A percentile compares a stretch with the other conserved stretches of the same genome.
These are phyloP conservation scores for Macrotrachela quadricornifera DNA, from an alignment of 1,140 invertebrate species.

Conservation along the genomic window DNA sequence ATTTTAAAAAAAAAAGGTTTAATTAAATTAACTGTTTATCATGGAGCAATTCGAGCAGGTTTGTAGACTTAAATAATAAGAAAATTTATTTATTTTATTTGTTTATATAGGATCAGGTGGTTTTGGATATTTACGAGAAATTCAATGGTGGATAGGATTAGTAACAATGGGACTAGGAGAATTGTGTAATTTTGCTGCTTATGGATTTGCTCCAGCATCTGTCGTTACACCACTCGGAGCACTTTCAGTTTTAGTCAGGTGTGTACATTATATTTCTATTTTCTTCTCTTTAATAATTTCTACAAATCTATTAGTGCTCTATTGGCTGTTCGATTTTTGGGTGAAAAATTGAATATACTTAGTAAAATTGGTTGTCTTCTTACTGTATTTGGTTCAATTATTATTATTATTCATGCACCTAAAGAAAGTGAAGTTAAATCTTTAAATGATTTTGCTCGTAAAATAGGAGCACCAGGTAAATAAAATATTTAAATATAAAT, in stretches of 20 bases:
- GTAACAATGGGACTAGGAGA: constrained; percentile 73
- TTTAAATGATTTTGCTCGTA: constrained; percentile 48
- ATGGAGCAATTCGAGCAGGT: not conserved
- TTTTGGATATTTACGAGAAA: not conserved
- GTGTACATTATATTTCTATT: constrained; percentile 10
- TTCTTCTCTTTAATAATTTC: not conserved
- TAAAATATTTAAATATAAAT: constrained; percentile 38
- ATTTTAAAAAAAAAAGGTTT: constrained; percentile 84
- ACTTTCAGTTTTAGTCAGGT: constrained; percentile 64
- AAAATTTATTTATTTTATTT: not conserved
- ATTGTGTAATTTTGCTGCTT: constrained; percentile 73
- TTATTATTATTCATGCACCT: constrained; percentile 79
- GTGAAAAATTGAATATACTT: constrained; percentile 69
- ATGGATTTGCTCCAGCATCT: constrained; percentile 83
- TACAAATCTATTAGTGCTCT: constrained; percentile 41
- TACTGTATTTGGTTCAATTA: constrained; percentile 70
- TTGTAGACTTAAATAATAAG: not conserved
- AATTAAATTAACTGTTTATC: constrained; percentile 38
- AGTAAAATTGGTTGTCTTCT: constrained; percentile 81
- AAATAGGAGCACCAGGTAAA: constrained; percentile 69
- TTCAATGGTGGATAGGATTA: not conserved
- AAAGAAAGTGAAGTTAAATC: constrained; percentile 62
- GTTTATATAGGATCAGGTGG: not conserved
- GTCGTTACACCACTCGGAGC: constrained; percentile 82
- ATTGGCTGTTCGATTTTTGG: constrained; percentile 61